phyloP scores from a whole-genome alignment of 2,797 vertebrate genomes.

The Myripristis jacobus region DNA sequence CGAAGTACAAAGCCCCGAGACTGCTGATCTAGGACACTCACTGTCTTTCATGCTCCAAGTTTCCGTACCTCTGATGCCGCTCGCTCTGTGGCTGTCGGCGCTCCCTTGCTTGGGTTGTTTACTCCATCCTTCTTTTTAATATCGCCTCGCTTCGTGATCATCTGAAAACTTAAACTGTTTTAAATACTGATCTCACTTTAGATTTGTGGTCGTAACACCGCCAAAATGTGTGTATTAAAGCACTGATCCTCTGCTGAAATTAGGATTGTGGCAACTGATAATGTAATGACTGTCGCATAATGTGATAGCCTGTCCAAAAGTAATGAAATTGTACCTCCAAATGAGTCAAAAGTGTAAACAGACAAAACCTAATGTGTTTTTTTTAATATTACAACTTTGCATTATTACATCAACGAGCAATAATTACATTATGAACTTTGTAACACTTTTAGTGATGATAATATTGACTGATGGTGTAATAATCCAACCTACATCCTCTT shows the following conservation, averaged over 20 bases:
- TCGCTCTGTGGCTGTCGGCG: slow-evolving; percentile 45
- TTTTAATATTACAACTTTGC: no score
- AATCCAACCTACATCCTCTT: no score
- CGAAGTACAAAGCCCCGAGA: slow-evolving; percentile 43
- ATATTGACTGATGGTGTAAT: no score
- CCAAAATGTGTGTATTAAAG: not conserved
- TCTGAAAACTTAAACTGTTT: slow-evolving; percentile 17
- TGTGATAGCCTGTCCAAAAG: not conserved
- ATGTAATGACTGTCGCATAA: not conserved
- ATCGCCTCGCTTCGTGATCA: not conserved
- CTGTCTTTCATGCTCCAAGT: slow-evolving; percentile 39
- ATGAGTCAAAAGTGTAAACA: not conserved
- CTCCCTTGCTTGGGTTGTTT: slow-evolving; percentile 58
- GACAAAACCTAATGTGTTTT: no score
- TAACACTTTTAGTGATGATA: no score
- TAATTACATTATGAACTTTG: no score
- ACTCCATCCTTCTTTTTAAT: slow-evolving; percentile 34
- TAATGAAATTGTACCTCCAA: not conserved
- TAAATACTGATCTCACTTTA: not conserved
- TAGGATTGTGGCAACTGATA: not conserved
- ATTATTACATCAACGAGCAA: no score
- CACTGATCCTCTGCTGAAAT: slow-evolving; percentile 2
- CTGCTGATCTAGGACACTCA: slow-evolving; percentile 54
- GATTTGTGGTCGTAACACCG: not conserved
- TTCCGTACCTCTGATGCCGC: slow-evolving; percentile 60